Percentiles rank a stretch among this genome's conserved stretches.
phyloP scores from a whole-genome alignment of 1,140 invertebrate species.

The Plutomurus gul region DNA sequence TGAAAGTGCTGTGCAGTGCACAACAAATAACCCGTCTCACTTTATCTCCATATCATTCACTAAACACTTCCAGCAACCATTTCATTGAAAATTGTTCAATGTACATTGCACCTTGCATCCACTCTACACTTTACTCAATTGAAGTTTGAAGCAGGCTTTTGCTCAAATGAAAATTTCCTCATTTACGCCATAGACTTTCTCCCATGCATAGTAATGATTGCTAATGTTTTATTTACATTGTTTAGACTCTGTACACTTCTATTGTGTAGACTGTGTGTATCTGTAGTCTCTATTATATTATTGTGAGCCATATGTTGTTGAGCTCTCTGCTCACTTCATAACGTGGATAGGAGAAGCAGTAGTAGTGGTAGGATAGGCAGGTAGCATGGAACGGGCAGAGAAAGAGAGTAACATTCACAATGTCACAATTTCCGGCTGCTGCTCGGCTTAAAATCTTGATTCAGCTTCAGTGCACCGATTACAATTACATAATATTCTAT shows the following conservation, averaged over 20 bases:
- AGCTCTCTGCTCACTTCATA: neutral
- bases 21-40: no score
- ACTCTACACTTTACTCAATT: no score
- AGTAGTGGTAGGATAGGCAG: neutral
- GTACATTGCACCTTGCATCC: no score
- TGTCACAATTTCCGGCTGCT: constrained; percentile 9
- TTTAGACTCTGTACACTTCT: no score
- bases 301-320: neutral
- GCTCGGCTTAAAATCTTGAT: neutral
- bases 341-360: no score
- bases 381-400: neutral
- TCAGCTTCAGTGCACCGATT: neutral
- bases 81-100: no score
- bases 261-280: neutral
- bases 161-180: neutral
- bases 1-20: no score
- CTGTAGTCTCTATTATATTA: neutral
- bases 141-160: no score
- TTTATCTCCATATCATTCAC: no score
- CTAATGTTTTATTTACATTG: constrained; percentile 9
- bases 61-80: no score
- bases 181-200: neutral
- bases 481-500: neutral
- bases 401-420: neutral
- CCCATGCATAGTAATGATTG: neutral